Evolutionary conservation across 2,797 vertebrate genomes (phyloP), one percentile per base, ranked within the genome.

Genomic region (Ptychadena robeensis): DNA sequence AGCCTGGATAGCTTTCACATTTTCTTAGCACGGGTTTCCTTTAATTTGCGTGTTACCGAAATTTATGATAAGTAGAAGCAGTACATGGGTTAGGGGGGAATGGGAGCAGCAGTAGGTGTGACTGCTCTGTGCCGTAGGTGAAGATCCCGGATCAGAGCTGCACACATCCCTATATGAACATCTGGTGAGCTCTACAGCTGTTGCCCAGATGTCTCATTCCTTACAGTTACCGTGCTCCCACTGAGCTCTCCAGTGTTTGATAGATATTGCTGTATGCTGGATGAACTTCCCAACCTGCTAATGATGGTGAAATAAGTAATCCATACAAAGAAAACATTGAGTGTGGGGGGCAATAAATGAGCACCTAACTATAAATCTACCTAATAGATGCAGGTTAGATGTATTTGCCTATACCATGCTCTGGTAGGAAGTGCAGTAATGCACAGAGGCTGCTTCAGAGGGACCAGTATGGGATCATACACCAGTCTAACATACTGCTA

Each of bases 271-370:
- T 25, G 28, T 30, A 65, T 48, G 64, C 31, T 78, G 76, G 65
- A 69, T 79, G 76, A 79, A 68, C 76, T 68, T n/a, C 31, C 7
- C 31, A 25, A 67, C 64, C 38, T 78, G 64, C 27, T 57, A 44
- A 67, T 68, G 40, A 44, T 25, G 38, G 2, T 34, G n/a, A 40
- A 69, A 68, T 25, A 25, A 27, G 25, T 27, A 28, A 63, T 27
- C 28, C 31, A n/a, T 48, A 48, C 37, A 44, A 48, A 15, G 27
- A n/a, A 65, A 65, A 77, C 27, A 27, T 61, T 61, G n/a, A 59
- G 6, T 11, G 9, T 28, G 59, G 25, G n/a, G 27, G 59, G 59
- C n/a, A 61, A 27, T 9, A 61, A 61, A 28, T 28, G 25, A 28
- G n/a, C n/a, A 22, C 22, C n/a, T 1, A 25, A 22, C 57, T 61